These are phyloP conservation scores for Lasioglossum morio DNA, from an alignment of 2,888 invertebrate genomes.

Conservation along the genomic window DNA sequence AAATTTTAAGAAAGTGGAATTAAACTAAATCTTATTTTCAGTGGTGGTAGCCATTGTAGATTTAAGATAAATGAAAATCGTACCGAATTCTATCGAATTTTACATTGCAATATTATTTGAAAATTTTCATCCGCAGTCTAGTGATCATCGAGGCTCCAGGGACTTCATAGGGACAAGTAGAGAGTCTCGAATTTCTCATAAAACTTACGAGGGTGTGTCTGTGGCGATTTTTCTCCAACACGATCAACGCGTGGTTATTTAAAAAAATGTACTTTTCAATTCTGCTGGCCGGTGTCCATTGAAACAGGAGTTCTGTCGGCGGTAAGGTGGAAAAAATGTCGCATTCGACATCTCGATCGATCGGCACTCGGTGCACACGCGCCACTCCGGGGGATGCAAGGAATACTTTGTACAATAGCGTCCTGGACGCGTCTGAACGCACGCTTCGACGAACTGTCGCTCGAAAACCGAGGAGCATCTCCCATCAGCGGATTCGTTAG, in stretches of 20 bases:
- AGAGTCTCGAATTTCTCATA: not conserved
- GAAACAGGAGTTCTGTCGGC: not conserved
- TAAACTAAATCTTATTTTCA: too few species aligned
- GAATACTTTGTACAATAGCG: constrained; percentile 73
- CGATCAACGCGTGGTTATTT: not conserved
- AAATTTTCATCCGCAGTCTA: too few species aligned
- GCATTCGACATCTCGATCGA: constrained; percentile 44
- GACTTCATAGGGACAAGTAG: not conserved
- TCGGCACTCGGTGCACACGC: constrained; percentile 46
- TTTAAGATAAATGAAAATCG: too few species aligned
- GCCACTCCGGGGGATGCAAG: constrained; percentile 60
- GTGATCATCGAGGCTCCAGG: not conserved
- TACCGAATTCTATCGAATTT: too few species aligned
- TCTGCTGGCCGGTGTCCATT: not conserved
- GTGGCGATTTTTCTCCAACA: not conserved
- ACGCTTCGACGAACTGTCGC: constrained; percentile 59
- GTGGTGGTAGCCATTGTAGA: too few species aligned
- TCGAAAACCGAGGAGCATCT: constrained; percentile 52
- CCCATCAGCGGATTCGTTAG: constrained; percentile 32
- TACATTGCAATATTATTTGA: too few species aligned
- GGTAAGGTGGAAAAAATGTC: not conserved
- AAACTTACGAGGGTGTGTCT: not conserved
- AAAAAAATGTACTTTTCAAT: not conserved
- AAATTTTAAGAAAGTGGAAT: too few species aligned
- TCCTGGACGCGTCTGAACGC: constrained; percentile 70